Base-by-base conservation (phyloP, 2,888 invertebrate genomes). In the Sesia apiformis region DNA sequence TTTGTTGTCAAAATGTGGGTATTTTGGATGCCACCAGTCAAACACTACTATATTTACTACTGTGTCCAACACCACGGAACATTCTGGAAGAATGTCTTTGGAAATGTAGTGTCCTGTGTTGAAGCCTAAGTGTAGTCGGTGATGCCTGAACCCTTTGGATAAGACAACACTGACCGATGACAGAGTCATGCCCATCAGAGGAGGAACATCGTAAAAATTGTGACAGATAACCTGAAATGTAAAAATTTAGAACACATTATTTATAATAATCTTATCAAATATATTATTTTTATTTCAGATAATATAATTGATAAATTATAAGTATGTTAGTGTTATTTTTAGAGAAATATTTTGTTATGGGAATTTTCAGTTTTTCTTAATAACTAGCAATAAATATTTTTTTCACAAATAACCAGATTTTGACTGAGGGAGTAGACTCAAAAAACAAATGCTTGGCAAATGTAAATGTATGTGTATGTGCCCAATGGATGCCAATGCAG, bases 11-110 rank as follows among this genome's bases (percentile, higher is more conserved):
- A 78, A 81, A 60, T 78, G 70, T 3, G 80, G 78, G 59, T 87
- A 90, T 50, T 79, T 74, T 1, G 91, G 92, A 76, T 93, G 91
- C 94, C 94, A 94, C 94, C 94, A 94, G 62, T 93, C 92, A 52
- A 92, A 64, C 3, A 93, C 79, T 3, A 70, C 60, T 1, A 81
- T 74, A 3, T 69, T 79, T 0, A 79, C 66, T 3, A 86, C 81
- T 0, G 76, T 72, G 57, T 86, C 85, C 0, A 88, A 58, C 0
- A 79, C 65, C 0, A 87, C 70, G 0, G 75, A 67, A 50, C 65
- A 70, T 58, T 86, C 85, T 0, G 85, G 84, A 0, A 76, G 63
- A 1, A 82, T 70, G 23, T 79, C 65, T 56, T 68, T 71, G 3
- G 74, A 73, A 5, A 78, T 63, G 8, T 78, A 70, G 42, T 67